phyloP scores from a whole-genome alignment of 2,113 vertebrate species.

The Willisornis vidua region DNA sequence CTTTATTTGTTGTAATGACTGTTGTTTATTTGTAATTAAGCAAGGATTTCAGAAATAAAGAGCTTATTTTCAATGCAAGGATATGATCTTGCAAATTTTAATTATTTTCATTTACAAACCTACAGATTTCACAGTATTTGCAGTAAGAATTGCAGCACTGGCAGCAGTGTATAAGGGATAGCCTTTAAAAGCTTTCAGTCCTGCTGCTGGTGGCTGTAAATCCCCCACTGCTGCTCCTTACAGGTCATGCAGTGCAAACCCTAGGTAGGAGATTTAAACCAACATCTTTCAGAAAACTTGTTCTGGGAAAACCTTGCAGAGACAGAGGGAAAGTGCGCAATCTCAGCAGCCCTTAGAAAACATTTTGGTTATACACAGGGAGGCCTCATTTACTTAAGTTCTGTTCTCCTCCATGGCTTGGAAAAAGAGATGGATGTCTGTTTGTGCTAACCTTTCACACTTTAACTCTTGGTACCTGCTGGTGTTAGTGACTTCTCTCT shows the following conservation, averaged over 20 bases:
- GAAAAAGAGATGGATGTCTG: neutral
- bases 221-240: neutral
- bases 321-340: neutral
- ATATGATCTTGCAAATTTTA: neutral
- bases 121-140: neutral
- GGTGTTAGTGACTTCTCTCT: conserved; percentile 42
- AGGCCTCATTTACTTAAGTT: neutral
- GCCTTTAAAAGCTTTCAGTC: neutral
- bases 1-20: neutral
- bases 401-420: neutral
- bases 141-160: neutral
- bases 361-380: neutral
- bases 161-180: neutral
- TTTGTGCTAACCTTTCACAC: conserved; percentile 24
- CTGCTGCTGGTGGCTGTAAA: neutral
- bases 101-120: neutral
- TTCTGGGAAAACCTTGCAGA: neutral
- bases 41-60: neutral
- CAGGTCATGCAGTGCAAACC: neutral
- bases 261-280: conserved; percentile 40
- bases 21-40: neutral
- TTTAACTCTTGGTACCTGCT: conserved; percentile 23
- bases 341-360: neutral
- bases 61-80: neutral
- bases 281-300: neutral